phyloP scores from a whole-genome alignment of 2,113 vertebrate genomes.

The Pelodiscus sinensis region DNA sequence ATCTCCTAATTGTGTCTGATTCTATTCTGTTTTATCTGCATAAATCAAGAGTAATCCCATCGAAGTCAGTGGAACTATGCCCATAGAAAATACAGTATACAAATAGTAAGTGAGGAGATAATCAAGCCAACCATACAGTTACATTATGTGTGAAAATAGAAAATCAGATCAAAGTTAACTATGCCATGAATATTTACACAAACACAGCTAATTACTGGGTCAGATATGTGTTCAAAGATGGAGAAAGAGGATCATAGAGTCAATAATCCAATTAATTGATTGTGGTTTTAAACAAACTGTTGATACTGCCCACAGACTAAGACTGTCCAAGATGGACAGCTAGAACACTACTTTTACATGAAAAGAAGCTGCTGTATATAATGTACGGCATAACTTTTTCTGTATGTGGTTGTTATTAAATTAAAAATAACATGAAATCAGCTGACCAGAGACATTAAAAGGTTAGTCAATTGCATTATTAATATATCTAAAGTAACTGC shows the following conservation, averaged over 20 bases:
- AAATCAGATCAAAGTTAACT: not conserved
- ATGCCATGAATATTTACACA: not conserved
- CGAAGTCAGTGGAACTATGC: not conserved
- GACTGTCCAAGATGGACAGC: not conserved
- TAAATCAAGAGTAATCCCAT: not conserved
- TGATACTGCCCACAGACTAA: not conserved
- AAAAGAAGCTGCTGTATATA: not conserved
- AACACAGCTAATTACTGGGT: not conserved
- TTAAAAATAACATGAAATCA: not conserved
- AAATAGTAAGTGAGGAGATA: not conserved
- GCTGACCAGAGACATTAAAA: not conserved
- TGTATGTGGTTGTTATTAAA: not conserved
- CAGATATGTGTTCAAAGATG: not conserved
- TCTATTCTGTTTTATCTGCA: not conserved
- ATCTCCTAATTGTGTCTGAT: not conserved
- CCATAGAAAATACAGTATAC: not conserved
- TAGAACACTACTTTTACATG: not conserved
- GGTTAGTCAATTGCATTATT: not conserved
- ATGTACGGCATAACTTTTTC: not conserved
- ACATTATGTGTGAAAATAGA: not conserved
- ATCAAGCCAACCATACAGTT: fast-evolving
- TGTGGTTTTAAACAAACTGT: not conserved
- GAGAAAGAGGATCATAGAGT: not conserved
- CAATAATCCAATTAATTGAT: not conserved
- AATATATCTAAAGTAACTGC: not conserved